phyloP scores from a whole-genome alignment of 2,113 vertebrate species.

The Percopsis transmontana region DNA sequence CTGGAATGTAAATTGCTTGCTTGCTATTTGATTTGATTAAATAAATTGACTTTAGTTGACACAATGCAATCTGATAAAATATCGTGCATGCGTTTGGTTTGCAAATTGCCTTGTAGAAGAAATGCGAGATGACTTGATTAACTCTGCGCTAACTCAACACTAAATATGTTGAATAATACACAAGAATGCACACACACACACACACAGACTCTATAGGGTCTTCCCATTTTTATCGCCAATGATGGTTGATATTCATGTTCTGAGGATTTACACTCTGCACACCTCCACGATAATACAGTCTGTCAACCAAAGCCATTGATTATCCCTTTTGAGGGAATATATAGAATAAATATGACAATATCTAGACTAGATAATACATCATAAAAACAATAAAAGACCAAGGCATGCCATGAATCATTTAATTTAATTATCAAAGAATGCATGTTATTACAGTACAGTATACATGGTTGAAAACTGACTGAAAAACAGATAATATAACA shows the following conservation, averaged over 20 bases:
- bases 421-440: background rate
- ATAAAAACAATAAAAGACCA: background rate
- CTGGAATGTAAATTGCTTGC: no score
- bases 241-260: slow-evolving; percentile 20
- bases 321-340: background rate
- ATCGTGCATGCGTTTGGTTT: no score
- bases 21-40: no score
- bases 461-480: no score
- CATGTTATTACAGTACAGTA: no score
- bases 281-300: background rate
- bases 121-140: no score
- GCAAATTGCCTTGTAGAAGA: no score
- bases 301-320: background rate
- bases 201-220: background rate
- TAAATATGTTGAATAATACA: background rate
- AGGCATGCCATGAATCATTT: background rate
- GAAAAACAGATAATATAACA: no score
- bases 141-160: no score
- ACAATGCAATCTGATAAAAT: no score
- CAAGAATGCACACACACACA: background rate
- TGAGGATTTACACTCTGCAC: slow-evolving; percentile 25
- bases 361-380: background rate
- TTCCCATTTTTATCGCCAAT: slow-evolving; percentile 13
- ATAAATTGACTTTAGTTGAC: no score
- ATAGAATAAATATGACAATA: background rate